Evolutionary conservation across 37 sponge, comb jelly and placozoan species (phyloP), one percentile per base, ranked within the genome.

Genomic region (Chondrilla cf. caribensis): DNA sequence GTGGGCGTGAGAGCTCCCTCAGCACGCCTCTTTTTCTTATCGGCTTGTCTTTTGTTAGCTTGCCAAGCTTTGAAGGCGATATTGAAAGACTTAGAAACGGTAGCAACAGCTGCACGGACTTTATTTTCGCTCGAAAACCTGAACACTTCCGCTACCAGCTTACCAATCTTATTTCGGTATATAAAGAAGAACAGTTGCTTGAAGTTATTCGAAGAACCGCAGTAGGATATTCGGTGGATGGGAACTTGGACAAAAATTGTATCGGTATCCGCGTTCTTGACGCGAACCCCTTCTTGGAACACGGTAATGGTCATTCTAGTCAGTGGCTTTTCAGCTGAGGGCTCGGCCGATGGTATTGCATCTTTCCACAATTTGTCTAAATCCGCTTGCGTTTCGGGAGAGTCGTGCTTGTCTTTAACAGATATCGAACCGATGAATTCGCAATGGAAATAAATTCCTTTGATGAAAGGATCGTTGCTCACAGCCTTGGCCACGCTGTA

Each of bases 41-140:
- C 80, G 38, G 14, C 14, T 29, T 73, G 67, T 42, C 83, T 76
- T 82, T 90, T 83, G 71, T 83, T 70, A 6, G 70, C n/a, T 55
- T 67, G 76, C 91, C 91, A 94, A 3, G 86, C 91, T 60, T 88
- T 87, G 86, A 77, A 94, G 18, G 95, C 90, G 75, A 94, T 90
- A 78, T 88, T 90, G 89, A 94, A 90, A 19, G 91, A 88, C 77
- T 90, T 94, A 14, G 86, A 83, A 1, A 88, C 85, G 1, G 95
- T 90, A 18, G 87, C 73, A 9, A 82, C 84, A 38, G 85, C 38
- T 39, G 89, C 95, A 17, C 35, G 78, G 32, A 90, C 94, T 60
- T 87, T 87, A 6, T 41, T 57, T 38, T 76, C 62, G 43, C 36
- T 58, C 43, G 70, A 59, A 15, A 85, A 59, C 54, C 78, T 82